Conservation (phyloP, 2,888 invertebrate genomes). For the Eudasyphora cyanicolor region DNA sequence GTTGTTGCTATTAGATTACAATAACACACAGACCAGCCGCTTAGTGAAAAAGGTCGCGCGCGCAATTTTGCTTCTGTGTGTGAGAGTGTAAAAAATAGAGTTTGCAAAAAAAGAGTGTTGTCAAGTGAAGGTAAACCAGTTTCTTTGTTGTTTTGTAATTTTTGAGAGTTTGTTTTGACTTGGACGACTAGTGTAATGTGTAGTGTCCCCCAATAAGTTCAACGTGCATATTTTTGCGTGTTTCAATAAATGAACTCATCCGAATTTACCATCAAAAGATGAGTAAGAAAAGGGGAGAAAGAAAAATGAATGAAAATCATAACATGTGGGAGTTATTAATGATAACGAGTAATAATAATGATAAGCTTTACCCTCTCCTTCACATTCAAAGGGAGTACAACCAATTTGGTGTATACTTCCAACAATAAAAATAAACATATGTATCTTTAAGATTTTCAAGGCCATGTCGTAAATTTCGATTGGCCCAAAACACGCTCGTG, state of each 20-base stretch:
- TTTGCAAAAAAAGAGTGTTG: too few relatives aligned
- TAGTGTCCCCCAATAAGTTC: background rate
- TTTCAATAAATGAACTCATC: background rate
- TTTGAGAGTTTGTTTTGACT: background rate
- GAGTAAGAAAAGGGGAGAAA: background rate
- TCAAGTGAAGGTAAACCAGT: slow-evolving; percentile 65
- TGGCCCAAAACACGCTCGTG: background rate
- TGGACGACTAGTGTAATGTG: background rate
- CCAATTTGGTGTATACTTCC: too few relatives aligned
- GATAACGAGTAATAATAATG: too few relatives aligned
- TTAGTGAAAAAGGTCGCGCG: slow-evolving; percentile 23
- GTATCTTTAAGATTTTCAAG: slow-evolving; percentile 1
- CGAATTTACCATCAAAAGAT: too few relatives aligned
- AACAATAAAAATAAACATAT: background rate
- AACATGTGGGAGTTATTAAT: background rate
- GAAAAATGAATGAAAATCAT: too few relatives aligned
- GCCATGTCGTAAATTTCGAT: background rate
- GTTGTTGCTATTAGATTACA: background rate
- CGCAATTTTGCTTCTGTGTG: slow-evolving; percentile 21
- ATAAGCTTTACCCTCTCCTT: background rate
- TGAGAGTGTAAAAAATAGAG: too few relatives aligned
- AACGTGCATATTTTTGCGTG: background rate
- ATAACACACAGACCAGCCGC: slow-evolving; percentile 7
- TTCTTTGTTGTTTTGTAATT: slow-evolving; percentile 37
- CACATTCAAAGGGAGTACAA: too few relatives aligned